Evolutionary conservation across 92 coral and sea anemone genomes (phyloP), one percentile per base, ranked within the genome.

Genomic region (Paragorgia papillata): DNA sequence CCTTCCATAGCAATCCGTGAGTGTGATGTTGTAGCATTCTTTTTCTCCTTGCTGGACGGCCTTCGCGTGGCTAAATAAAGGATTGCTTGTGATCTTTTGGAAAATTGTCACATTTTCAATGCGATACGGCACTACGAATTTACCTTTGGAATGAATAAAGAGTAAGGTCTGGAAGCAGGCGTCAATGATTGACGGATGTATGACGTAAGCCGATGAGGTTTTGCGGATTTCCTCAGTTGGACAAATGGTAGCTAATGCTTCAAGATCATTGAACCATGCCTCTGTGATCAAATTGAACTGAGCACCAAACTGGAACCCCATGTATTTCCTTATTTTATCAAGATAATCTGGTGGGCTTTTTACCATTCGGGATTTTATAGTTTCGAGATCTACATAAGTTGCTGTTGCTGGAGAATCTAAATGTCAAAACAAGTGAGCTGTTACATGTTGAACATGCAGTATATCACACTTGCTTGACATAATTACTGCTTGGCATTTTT

Each of bases 131-230:
- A 78, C 70, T 15, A 17, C 9, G 15, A 35, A 35, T 41, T 48
- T 48, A 0, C 31, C 56, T 9, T 30, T 0, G 24, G 17, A 2
- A 19, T 62, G 58, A 1, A 76, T 9, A 3, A 59, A 44, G 20
- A 43, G 2, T 1, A 60, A 53, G 8, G 81, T 53, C 60, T 88
- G 92, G 12, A 88, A 54, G 57, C 92, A 88, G 9, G 92, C 92
- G 46, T 88, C 92, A 50, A 88, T 51, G 50, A 88, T 33, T 20
- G 80, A 71, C 8, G 92, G 92, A 62, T 88, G 92, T 29, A 85
- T 56, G 25, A 88, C 80, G 41, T 88, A 88, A 20, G 22, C 74
- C 44, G 62, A 77, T 49, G 66, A 58, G 51, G 73, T 85, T 17
- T 6, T 48, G 14, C 33, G 46, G 21, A 56, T 66, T 31, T 69